Conservation (phyloP, 2,888 invertebrate species). For the Andrena chrysosceles region DNA sequence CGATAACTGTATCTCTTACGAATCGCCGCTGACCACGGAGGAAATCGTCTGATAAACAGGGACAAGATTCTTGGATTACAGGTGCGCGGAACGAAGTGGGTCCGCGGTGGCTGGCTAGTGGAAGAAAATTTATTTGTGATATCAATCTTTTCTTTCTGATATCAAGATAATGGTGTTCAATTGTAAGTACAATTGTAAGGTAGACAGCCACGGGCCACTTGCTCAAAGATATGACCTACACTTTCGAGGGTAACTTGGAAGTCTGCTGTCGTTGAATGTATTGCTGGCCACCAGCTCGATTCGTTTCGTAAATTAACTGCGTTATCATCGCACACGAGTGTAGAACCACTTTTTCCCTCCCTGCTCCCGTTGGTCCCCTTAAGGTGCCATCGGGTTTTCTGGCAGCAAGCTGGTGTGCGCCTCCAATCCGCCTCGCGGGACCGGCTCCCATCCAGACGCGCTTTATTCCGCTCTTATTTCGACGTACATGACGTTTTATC, state of each 20-base stretch:
- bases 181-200: too few relatives aligned
- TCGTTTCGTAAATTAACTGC: too few relatives aligned
- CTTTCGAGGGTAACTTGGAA: too few relatives aligned
- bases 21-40: background rate
- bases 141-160: too few relatives aligned
- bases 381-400: conserved; percentile 75
- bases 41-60: background rate
- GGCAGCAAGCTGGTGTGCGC: conserved; percentile 66
- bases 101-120: background rate
- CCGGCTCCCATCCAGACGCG: conserved; percentile 48
- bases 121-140: background rate
- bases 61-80: background rate
- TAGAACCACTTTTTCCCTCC: background rate
- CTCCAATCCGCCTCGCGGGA: conserved; percentile 53
- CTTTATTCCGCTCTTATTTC: conserved; percentile 38
- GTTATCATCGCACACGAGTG: background rate
- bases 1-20: background rate
- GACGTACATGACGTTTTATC: conserved; percentile 43
- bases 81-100: background rate
- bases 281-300: too few relatives aligned
- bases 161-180: too few relatives aligned
- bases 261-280: too few relatives aligned
- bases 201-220: too few relatives aligned
- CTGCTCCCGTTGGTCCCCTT: conserved; percentile 58
- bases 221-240: too few relatives aligned